Conservation (phyloP, 2,113 vertebrate genomes). For the Lagopus leucura region DNA sequence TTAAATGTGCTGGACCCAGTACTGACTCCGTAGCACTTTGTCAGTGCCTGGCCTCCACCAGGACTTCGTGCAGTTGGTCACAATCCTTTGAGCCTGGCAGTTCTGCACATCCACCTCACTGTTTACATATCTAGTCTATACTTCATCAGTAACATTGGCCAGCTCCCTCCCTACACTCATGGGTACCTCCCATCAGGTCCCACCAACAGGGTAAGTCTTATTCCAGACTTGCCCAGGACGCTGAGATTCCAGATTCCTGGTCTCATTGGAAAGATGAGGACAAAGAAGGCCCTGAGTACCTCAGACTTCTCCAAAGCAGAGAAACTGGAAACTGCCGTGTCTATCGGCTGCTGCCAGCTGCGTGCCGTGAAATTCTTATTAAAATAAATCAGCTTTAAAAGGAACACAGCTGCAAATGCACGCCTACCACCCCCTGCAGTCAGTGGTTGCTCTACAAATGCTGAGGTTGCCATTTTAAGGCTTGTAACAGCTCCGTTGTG, state of each 20-base stretch:
- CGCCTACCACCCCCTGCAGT: neutral
- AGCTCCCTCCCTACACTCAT: neutral
- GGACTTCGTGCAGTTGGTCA: neutral
- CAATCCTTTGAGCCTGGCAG: neutral
- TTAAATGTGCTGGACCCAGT: neutral
- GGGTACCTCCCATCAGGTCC: neutral
- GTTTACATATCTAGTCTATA: neutral
- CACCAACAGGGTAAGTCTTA: neutral
- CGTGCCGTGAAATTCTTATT: accelerated
- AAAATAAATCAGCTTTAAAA: conserved; percentile 1
- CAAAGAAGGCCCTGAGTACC: neutral
- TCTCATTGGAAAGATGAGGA: neutral
- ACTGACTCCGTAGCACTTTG: neutral
- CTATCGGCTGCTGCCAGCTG: neutral
- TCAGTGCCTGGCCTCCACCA: neutral
- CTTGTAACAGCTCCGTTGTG: neutral
- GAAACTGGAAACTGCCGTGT: neutral
- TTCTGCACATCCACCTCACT: neutral
- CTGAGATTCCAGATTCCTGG: neutral
- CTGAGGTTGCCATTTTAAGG: neutral
- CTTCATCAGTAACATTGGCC: neutral
- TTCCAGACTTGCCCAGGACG: neutral
- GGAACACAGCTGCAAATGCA: accelerated
- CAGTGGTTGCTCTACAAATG: neutral
- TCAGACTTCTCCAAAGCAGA: neutral